phyloP scores from a whole-genome alignment of 2,113 vertebrate species.

The Terrapene triunguis region DNA sequence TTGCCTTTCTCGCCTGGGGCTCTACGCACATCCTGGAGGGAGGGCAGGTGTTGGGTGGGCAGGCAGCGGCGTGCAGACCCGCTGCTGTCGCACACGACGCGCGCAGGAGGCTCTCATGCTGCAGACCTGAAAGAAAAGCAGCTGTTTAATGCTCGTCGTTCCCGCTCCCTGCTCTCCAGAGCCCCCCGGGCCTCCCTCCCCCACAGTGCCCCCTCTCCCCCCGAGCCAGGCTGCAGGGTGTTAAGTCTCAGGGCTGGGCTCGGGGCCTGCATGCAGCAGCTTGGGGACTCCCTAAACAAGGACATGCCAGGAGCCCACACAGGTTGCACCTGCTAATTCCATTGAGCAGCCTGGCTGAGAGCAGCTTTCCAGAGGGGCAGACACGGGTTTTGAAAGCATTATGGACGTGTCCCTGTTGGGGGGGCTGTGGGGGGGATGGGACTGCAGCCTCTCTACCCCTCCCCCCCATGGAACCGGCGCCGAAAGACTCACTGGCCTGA shows the following conservation, averaged over 20 bases:
- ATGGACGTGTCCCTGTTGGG: too few species aligned
- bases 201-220: too few species aligned
- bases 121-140: constrained; percentile 70
- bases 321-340: too few species aligned
- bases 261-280: background rate
- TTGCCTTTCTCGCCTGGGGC: constrained; percentile 39
- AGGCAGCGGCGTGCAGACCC: constrained; percentile 57
- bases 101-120: constrained; percentile 64
- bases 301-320: background rate
- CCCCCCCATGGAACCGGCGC: background rate
- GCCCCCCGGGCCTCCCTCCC: background rate
- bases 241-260: background rate
- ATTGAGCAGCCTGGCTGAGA: background rate
- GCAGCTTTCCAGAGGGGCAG: background rate
- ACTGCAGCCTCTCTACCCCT: background rate
- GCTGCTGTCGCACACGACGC: constrained; percentile 52
- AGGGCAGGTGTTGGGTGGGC: constrained; percentile 34
- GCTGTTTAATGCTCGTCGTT: background rate
- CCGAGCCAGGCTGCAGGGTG: background rate
- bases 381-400: background rate
- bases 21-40: constrained; percentile 63
- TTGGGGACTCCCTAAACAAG: background rate
- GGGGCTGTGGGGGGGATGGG: too few species aligned
- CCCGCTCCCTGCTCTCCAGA: background rate
- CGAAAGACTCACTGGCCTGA: background rate